Evolutionary conservation across 2,113 vertebrate genomes (phyloP).

Genomic region (Pseudopipra pipra): DNA sequence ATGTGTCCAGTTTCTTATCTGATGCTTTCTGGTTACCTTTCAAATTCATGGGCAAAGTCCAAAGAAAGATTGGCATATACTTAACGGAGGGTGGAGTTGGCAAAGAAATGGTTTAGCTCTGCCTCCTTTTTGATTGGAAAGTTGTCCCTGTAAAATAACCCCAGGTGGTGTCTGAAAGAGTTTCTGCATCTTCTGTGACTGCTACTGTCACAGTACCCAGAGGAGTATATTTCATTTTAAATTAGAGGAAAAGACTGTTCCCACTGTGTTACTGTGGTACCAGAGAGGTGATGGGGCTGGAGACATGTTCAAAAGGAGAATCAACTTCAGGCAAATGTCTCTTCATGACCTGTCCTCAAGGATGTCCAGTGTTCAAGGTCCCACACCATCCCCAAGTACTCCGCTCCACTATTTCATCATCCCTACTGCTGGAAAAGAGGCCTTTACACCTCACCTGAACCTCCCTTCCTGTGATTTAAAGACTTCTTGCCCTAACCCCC

Average conservation of each 20-base stretch:
- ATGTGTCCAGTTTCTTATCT: constrained; percentile 62
- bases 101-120: constrained; percentile 16
- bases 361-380: neutral
- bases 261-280: neutral
- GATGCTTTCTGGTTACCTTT: constrained; percentile 49
- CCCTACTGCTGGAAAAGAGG: neutral
- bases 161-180: neutral
- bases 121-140: neutral
- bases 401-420: neutral
- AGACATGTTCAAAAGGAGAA: neutral
- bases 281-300: neutral
- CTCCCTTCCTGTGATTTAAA: neutral
- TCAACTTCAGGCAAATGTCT: neutral
- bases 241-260: neutral
- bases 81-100: neutral
- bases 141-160: neutral
- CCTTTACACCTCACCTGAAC: neutral
- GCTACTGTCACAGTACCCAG: neutral
- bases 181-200: neutral
- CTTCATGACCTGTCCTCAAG: neutral
- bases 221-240: neutral
- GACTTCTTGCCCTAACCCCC: neutral
- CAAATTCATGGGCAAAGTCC: constrained; percentile 34
- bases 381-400: neutral
- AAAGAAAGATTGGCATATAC: neutral